Base-by-base conservation (phyloP, 2,797 vertebrate genomes). In the Lepilemur septentrionalis region DNA sequence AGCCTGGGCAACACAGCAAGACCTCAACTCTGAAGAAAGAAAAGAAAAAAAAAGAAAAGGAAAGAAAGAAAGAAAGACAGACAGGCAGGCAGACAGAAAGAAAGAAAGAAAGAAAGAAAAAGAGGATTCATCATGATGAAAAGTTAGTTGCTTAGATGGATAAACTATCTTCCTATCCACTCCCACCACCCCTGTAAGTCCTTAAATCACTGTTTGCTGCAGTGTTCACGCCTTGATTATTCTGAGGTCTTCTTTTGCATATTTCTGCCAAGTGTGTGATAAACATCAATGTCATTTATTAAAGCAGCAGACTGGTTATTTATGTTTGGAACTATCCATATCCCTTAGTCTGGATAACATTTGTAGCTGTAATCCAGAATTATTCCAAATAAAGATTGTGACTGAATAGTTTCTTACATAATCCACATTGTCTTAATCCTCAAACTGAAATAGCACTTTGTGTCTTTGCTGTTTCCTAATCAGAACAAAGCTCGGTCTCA, bases 401-500 rank as follows among this genome's bases (percentile, higher is more conserved):
- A n/a, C 84, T 76, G 78, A 55, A 9, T 70, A 48, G 13, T 79
- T 80, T 28, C 28, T 80, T 52, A 59, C n/a, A 18, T 57, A 41
- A 72, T n/a, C 38, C 55, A 55, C 35, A 15, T 79, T 95, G 76
- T 32, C 69, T 90, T 80, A 85, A 96, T 55, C 8, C 17, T 69
- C 20, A 22, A 13, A 55, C 30, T 78, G 28, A 85, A 55, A 72
- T 69, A 25, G 2, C 67, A 2, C 11, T 55, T 13, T 86, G 81
- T 78, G 0, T n/a, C 73, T 94, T 59, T 52, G 28, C 0, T 15
- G 59, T 80, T 88, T 92, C 28, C 50, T 92, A 61, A 84, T 50
- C 97, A 99, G 99, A 98, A 97, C n/a, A 99, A 99, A 98, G 98
- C 99, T 93, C 98, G 97, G 32, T 99, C 99, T 2, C 99, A 99